A percentile compares a stretch with the other conserved stretches of the same genome.
Evolutionary conservation across 1,140 invertebrate genomes (phyloP).

Genomic region (Drosophila gunungcola): DNA sequence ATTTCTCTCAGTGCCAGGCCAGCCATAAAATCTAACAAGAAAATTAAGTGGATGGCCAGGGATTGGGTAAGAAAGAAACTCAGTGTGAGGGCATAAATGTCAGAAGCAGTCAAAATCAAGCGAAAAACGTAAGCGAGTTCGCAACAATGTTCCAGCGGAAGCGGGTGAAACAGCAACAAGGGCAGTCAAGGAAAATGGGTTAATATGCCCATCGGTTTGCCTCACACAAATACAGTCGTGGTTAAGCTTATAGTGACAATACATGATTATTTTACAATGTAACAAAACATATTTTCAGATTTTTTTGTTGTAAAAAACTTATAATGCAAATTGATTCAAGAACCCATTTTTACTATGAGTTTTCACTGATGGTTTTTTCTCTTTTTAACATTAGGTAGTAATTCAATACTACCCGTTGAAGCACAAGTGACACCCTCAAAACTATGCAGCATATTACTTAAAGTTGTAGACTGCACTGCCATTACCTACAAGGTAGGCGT

Average conservation of each 20-base stretch:
- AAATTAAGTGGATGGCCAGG: conserved; percentile 66
- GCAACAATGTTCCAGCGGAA: conserved; percentile 23
- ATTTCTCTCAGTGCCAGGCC: conserved; percentile 31
- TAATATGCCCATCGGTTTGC: conserved; percentile 28
- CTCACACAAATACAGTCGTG: neutral
- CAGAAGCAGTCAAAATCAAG: conserved; percentile 76
- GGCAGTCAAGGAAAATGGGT: conserved; percentile 32
- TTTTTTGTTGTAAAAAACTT: too few relatives aligned
- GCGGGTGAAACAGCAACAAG: conserved; percentile 5
- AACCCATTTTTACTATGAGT: too few relatives aligned
- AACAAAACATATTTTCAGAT: too few relatives aligned
- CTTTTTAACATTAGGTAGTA: too few relatives aligned
- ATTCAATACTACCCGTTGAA: neutral
- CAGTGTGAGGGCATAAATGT: conserved; percentile 70
- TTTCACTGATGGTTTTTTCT: too few relatives aligned
- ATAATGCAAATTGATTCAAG: too few relatives aligned
- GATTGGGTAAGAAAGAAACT: conserved; percentile 2
- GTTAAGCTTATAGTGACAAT: neutral
- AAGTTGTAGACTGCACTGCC: conserved; percentile 5
- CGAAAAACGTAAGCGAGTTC: conserved; percentile 46
- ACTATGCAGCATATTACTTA: conserved; percentile 20
- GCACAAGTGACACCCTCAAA: neutral
- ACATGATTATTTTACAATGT: too few relatives aligned
- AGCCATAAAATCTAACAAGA: conserved; percentile 74
- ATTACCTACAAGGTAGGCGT: conserved; percentile 21